phyloP scores from a whole-genome alignment of 2,888 invertebrate genomes.

The Chrysotoxum bicinctum region DNA sequence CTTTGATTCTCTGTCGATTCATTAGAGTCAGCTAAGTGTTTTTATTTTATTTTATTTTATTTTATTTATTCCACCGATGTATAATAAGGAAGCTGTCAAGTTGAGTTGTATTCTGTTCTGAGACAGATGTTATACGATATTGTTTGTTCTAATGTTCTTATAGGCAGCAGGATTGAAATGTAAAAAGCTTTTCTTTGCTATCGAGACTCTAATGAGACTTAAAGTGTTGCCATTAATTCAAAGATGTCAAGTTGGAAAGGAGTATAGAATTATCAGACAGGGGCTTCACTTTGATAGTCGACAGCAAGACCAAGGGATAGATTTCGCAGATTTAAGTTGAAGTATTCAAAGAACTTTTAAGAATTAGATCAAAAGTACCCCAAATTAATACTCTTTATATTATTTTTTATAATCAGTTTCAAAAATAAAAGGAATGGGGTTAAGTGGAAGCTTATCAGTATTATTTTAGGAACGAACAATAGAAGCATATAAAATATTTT shows the following conservation, averaged over 20 bases:
- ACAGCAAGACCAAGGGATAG: too few species aligned
- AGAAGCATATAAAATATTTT: too few species aligned
- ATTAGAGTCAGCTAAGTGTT: background rate
- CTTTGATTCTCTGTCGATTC: background rate
- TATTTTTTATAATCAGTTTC: too few species aligned
- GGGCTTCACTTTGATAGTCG: too few species aligned
- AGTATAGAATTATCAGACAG: too few species aligned
- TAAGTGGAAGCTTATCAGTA: too few species aligned
- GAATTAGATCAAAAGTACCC: too few species aligned
- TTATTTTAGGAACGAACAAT: too few species aligned
- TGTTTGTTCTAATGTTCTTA: background rate
- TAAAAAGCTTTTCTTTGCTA: background rate
- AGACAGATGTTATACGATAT: constrained; percentile 2
- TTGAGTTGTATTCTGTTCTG: background rate
- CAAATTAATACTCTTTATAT: too few species aligned
- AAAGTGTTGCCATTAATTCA: background rate
- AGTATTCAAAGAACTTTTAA: too few species aligned
- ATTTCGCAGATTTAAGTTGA: too few species aligned
- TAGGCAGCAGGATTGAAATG: background rate
- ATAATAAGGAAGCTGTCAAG: constrained; percentile 28
- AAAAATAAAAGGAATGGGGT: too few species aligned
- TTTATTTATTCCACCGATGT: background rate
- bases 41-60: background rate
- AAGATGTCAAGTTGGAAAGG: background rate
- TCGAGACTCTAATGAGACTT: background rate